phyloP scores from a whole-genome alignment of 2,888 invertebrate species.

The Hipparchia sbordonii region DNA sequence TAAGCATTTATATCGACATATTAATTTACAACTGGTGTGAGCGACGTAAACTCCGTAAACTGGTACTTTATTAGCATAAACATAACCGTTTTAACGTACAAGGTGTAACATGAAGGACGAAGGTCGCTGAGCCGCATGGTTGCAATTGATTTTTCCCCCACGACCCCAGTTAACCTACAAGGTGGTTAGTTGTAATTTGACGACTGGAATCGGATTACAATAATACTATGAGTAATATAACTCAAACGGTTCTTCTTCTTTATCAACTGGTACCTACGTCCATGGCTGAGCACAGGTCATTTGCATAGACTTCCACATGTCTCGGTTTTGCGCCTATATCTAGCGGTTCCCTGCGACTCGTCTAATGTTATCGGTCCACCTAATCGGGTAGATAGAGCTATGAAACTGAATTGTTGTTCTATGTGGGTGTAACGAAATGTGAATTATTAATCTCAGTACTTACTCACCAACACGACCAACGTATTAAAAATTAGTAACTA shows the following conservation, averaged over 20 bases:
- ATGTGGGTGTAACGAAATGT: too few relatives aligned
- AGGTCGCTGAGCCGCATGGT: constrained; percentile 34
- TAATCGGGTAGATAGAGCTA: too few relatives aligned
- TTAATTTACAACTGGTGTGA: constrained; percentile 3
- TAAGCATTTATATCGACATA: background rate
- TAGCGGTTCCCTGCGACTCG: too few relatives aligned
- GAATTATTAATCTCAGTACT: too few relatives aligned
- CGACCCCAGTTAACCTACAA: constrained; percentile 21
- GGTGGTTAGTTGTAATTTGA: background rate
- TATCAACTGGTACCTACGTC: too few relatives aligned
- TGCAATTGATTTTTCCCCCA: constrained; percentile 36
- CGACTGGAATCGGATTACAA: background rate
- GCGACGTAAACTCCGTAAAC: constrained; percentile 9
- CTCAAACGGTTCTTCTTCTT: background rate
- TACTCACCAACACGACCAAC: too few relatives aligned
- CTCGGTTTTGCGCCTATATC: too few relatives aligned
- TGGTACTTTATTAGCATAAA: constrained; percentile 20
- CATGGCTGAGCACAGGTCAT: too few relatives aligned
- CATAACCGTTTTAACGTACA: constrained; percentile 27
- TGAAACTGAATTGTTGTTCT: too few relatives aligned
- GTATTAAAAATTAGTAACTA: too few relatives aligned
- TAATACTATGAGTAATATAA: background rate
- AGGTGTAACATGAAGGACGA: constrained; percentile 26
- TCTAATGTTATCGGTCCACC: too few relatives aligned
- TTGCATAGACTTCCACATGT: too few relatives aligned